These are phyloP conservation scores for Lacerta bilineata DNA, from an alignment of 2,797 vertebrate genomes.

Conservation along the genomic window DNA sequence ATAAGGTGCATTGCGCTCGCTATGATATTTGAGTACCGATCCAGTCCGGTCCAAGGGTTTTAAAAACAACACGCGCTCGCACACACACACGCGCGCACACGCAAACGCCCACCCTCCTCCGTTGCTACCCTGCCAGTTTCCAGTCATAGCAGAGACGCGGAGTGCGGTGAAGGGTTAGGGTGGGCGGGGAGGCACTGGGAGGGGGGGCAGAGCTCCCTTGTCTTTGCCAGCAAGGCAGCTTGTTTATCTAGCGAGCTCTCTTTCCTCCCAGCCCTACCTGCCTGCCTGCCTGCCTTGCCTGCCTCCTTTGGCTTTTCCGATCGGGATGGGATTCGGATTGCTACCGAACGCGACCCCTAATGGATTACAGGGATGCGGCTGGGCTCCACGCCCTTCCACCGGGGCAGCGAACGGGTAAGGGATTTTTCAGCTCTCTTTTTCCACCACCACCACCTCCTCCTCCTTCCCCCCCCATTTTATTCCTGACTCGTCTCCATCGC, in stretches of 20 bases:
- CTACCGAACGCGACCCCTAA: conserved; percentile 46
- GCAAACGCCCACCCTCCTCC: not conserved
- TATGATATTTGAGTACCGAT: conserved; percentile 66
- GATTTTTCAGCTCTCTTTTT: not conserved
- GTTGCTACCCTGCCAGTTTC: conserved; percentile 40
- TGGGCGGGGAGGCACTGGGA: not conserved
- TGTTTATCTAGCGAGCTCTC: conserved; percentile 2
- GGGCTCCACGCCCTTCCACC: conserved; percentile 54
- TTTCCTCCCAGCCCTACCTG: conserved; percentile 3
- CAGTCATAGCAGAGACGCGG: conserved; percentile 6
- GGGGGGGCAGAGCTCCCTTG: conserved; percentile 5
- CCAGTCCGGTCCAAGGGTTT: conserved; percentile 45
- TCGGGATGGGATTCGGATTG: conserved; percentile 44
- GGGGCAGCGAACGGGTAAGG: conserved; percentile 75
- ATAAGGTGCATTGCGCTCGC: conserved; percentile 79
- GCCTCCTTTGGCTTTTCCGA: conserved; percentile 20
- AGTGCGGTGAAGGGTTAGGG: not conserved
- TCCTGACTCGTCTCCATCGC: not conserved
- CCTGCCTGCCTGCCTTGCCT: not conserved
- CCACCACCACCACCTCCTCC: not conserved
- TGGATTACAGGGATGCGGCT: conserved; percentile 76
- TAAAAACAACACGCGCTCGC: conserved; percentile 9
- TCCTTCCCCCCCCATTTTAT: not conserved
- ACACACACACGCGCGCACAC: too few species aligned
- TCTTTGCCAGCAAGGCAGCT: conserved; percentile 29